Conservation (phyloP, 2,797 vertebrate genomes). For the Phrynocephalus guinanensis region DNA sequence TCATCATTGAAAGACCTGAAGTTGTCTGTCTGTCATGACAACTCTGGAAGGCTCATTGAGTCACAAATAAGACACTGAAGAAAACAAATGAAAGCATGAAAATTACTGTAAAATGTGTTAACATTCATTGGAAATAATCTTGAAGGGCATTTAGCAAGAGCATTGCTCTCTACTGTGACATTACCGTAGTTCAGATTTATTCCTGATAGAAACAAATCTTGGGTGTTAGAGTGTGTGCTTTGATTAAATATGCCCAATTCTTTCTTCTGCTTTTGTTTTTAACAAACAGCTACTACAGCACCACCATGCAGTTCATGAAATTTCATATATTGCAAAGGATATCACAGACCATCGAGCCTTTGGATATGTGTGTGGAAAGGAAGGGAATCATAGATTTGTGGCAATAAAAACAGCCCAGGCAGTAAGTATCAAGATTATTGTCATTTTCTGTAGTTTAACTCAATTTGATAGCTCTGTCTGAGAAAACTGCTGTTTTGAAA, state of each 20-base stretch:
- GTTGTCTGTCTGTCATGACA: neutral
- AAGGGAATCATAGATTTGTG: constrained; percentile 98
- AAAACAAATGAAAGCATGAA: constrained; percentile 14
- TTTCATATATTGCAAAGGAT: constrained; percentile 99
- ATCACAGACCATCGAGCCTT: constrained; percentile 98
- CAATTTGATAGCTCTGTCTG: neutral
- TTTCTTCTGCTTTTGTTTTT: constrained; percentile 48
- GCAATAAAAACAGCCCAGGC: constrained; percentile 98
- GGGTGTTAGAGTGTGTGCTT: constrained; percentile 27
- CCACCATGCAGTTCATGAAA: constrained; percentile 97
- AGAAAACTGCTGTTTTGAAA: constrained; percentile 6
- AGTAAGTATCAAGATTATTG: constrained; percentile 81
- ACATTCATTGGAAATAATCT: constrained; percentile 10
- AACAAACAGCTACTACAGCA: constrained; percentile 90
- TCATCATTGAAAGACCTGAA: neutral
- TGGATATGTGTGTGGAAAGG: constrained; percentile 97
- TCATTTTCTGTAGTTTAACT: constrained; percentile 26
- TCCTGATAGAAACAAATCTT: constrained; percentile 16
- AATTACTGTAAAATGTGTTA: constrained; percentile 4
- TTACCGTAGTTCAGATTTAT: constrained; percentile 26
- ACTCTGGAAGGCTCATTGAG: neutral
- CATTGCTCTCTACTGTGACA: constrained; percentile 52
- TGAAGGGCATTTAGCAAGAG: neutral
- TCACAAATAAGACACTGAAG: neutral
- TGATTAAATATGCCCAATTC: constrained; percentile 44